Evolutionary conservation across 2,113 vertebrate genomes (phyloP), one percentile per base, ranked within the genome.

Genomic region (Sphyrna mokarran): DNA sequence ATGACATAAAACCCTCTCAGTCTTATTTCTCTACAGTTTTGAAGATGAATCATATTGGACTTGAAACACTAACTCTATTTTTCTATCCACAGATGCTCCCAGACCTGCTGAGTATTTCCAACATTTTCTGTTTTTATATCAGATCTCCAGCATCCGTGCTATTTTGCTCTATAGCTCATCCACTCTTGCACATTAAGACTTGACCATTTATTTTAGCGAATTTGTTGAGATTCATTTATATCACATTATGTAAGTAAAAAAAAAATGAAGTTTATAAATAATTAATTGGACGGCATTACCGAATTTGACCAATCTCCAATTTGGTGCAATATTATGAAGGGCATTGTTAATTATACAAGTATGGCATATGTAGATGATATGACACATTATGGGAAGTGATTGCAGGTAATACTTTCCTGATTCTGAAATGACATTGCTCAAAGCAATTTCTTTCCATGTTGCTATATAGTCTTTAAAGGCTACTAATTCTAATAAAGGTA

Each of bases 391-490:
- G 40, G 85, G 48, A 26, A 58, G 23, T 43, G 8, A 26, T 63
- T 11, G 29, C n/a, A 16, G 54, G n/a, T 90, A 63, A 63, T 90
- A 29, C 29, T 90, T 90, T 90, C 63, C 29, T 16, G 58, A 90
- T 90, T 90, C 58, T 63, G 87, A 90, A 90, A n/a, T 90, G 58
- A 90, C 87, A 90, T 90, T 90, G 87, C 87, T 29, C 87, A 63
- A 90, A 29, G 87, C 87, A 63, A 90, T 90, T 63, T 26, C 7
- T n/a, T 90, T 90, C 58, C 29, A 63, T 29, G 18, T n/a, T 90
- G 33, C 33, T 63, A 29, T 26, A 90, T 90, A 18, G 29, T 90
- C 58, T 58, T 58, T 90, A 63, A 90, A 63, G 54, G 87, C 87
- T 90, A 18, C 87, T 63, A 63, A 90, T 90, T 90, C 61, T 90